Evolutionary conservation across 2,113 vertebrate genomes (phyloP).

Genomic region (Calonectris borealis): DNA sequence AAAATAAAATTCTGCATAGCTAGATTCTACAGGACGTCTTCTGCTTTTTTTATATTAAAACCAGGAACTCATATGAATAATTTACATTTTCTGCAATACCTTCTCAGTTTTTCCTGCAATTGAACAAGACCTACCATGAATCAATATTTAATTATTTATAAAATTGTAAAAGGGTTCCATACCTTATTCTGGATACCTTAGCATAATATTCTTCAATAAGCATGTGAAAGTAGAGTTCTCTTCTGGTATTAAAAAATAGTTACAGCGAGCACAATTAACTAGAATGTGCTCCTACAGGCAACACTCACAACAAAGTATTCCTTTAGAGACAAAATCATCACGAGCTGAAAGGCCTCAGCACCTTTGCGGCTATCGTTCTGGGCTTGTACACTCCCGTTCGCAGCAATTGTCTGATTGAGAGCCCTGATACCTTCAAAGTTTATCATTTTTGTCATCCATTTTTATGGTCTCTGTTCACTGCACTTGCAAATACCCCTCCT

Average conservation of each 20-base stretch:
- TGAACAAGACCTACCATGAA: background rate
- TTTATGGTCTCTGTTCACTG: background rate
- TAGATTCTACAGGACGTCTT: background rate
- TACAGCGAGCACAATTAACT: background rate
- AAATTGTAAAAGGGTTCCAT: background rate
- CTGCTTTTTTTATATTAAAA: background rate
- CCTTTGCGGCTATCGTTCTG: background rate
- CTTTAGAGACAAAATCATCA: background rate
- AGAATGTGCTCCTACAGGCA: background rate
- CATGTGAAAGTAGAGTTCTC: background rate
- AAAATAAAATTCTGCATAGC: background rate
- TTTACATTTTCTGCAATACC: background rate
- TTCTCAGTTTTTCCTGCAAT: background rate
- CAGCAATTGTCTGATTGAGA: background rate
- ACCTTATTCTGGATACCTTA: background rate
- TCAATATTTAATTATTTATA: background rate
- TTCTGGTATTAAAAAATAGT: background rate
- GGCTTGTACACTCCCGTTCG: background rate
- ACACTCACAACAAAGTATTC: background rate
- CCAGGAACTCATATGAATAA: background rate
- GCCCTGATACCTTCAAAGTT: background rate
- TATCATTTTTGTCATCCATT: background rate
- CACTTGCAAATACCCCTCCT: background rate
- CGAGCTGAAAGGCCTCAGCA: background rate
- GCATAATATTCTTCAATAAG: background rate